Evolutionary conservation across 1,140 invertebrate genomes (phyloP), one percentile per base, ranked within the genome.

Genomic region (Littorina saxatilis): DNA sequence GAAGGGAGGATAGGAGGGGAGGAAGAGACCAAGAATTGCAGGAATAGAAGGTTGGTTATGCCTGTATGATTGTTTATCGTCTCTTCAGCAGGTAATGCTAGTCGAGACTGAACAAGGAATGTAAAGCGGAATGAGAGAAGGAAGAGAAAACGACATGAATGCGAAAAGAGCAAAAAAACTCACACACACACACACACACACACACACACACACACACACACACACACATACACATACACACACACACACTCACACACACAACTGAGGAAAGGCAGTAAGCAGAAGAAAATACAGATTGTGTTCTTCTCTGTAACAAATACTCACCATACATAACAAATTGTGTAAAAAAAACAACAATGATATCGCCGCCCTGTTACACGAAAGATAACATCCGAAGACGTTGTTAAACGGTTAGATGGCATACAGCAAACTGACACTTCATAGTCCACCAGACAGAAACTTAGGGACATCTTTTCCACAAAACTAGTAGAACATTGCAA

Each of bases 221-320:
- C 61, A 63, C 61, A 32, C 72, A 47, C 39, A 74, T 11, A 47
- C 40, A 74, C 29, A 74, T 23, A 74, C 68, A 72, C 68, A 47
- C 68, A 40, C 68, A 47, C 68, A 72, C 68, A 72, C 68, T 27
- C 68, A 72, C 68, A 72, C 68, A 63, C 61, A 63, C 27, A 63
- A n/a, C 0, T 11, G n/a, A 32, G 27, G 32, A 29, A 32, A 63
- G 0, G 7, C 27, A 58, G 20, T 63, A 47, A 35, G 58, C 29
- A 76, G 73, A 76, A 15, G 7, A 2, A 76, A 29, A 68, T 27
- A 63, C 27, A 63, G 61, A 63, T n/a, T n/a, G n/a, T n/a, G n/a
- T n/a, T n/a, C n/a, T n/a, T n/a, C n/a, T n/a, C n/a, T n/a, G n/a
- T n/a, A n/a, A n/a, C n/a, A n/a, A n/a, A n/a, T n/a, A n/a, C n/a